A percentile compares a stretch with the other conserved stretches of the same genome.
phyloP scores from a whole-genome alignment of 2,888 invertebrate species.

The Polyommatus iphigenia region DNA sequence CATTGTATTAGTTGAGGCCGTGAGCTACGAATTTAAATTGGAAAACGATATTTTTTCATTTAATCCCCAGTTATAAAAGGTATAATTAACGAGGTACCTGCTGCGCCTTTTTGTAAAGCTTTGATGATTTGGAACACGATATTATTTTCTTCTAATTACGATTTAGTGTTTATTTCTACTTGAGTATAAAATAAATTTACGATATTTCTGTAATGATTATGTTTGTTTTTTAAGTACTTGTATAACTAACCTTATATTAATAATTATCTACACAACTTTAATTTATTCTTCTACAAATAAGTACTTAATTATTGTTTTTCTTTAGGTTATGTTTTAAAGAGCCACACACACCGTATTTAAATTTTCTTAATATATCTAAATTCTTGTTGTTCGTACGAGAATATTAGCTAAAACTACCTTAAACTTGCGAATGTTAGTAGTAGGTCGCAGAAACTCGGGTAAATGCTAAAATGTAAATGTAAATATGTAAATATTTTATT shows the following conservation, averaged over 20 bases:
- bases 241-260: neutral
- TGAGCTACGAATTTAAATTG: constrained; percentile 34
- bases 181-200: neutral
- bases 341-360: too few relatives aligned
- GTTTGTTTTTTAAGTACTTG: neutral
- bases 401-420: too few relatives aligned
- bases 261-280: neutral
- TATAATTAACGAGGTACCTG: constrained; percentile 29
- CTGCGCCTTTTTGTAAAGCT: constrained; percentile 21
- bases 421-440: too few relatives aligned
- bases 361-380: too few relatives aligned
- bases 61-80: constrained; percentile 28
- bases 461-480: too few relatives aligned
- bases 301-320: too few relatives aligned
- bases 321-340: too few relatives aligned
- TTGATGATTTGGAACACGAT: constrained; percentile 26
- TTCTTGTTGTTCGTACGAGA: too few relatives aligned
- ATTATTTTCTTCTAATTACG: neutral
- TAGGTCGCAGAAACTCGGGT: too few relatives aligned
- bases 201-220: neutral
- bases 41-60: constrained; percentile 39
- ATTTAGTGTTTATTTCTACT: neutral
- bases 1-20: constrained; percentile 32
- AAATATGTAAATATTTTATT: too few relatives aligned
- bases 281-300: too few relatives aligned